These are phyloP conservation scores for Lampris incognitus DNA, from an alignment of 2,113 vertebrate species.

Conservation along the genomic window DNA sequence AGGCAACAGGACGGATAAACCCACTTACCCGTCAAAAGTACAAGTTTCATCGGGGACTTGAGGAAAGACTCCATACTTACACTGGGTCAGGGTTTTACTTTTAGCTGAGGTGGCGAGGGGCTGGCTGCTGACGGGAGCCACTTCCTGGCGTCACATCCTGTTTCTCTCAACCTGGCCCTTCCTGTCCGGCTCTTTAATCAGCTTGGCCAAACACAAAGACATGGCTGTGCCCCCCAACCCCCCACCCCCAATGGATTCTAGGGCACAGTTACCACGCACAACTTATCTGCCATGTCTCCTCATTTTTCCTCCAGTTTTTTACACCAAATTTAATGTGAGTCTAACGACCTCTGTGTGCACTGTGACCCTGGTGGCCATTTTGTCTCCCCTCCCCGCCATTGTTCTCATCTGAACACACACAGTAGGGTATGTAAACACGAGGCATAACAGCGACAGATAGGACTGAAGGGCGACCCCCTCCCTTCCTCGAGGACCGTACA, in stretches of 20 bases:
- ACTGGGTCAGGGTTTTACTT: constrained; percentile 65
- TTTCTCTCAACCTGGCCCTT: constrained; percentile 86
- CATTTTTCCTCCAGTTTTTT: background rate
- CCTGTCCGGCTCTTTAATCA: constrained; percentile 82
- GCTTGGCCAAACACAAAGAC: constrained; percentile 65
- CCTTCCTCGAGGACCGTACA: constrained; percentile 61
- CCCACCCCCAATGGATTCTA: background rate
- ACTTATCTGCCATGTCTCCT: background rate
- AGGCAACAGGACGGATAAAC: constrained; percentile 13
- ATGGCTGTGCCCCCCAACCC: background rate
- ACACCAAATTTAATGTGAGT: background rate
- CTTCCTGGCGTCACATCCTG: constrained; percentile 86
- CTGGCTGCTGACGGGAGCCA: constrained; percentile 76
- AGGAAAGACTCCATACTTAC: constrained; percentile 80
- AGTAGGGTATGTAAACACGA: constrained; percentile 59
- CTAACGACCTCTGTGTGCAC: constrained; percentile 7
- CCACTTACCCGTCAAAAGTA: constrained; percentile 84
- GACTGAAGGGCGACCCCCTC: constrained; percentile 68
- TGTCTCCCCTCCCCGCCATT: constrained; percentile 50
- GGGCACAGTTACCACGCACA: too few species aligned
- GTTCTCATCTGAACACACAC: constrained; percentile 59
- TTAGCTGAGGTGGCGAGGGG: constrained; percentile 66
- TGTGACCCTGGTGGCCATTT: constrained; percentile 43
- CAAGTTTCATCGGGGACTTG: constrained; percentile 82
- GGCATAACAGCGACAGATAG: constrained; percentile 44